Percentiles rank a stretch among this genome's conserved stretches.
Conservation (phyloP, 1,140 invertebrate genomes). For the Pseudomyrmex gracilis region DNA sequence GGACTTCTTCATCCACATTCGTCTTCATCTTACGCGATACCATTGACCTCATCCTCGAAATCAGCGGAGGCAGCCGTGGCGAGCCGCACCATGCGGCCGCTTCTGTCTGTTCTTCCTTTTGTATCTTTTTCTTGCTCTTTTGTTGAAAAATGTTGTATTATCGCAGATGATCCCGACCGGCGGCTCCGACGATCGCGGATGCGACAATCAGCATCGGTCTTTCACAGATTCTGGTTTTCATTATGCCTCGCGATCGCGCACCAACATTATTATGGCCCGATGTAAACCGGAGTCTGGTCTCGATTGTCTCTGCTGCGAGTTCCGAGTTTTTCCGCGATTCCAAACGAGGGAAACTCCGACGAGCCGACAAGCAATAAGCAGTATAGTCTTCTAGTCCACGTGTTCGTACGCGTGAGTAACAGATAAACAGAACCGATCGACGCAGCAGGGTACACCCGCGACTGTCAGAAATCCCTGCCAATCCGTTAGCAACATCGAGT, state of each 20-base stretch:
- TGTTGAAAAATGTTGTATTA: conserved; percentile 41
- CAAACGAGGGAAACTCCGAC: neutral
- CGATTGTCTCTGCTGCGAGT: conserved; percentile 5
- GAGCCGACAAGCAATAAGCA: neutral
- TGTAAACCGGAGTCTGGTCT: conserved; percentile 5
- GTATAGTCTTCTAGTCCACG: conserved; percentile 35
- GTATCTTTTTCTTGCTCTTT: neutral
- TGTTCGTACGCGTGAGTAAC: conserved; percentile 13
- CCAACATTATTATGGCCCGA: conserved; percentile 57
- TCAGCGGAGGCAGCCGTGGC: conserved; percentile 43
- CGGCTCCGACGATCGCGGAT: conserved; percentile 58
- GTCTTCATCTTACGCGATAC: conserved; percentile 66
- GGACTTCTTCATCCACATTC: conserved; percentile 66
- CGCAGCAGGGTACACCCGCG: conserved; percentile 27
- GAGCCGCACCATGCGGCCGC: conserved; percentile 39
- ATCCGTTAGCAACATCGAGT: conserved; percentile 39
- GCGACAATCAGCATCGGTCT: conserved; percentile 53
- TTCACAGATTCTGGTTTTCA: conserved; percentile 35
- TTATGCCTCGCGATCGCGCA: conserved; percentile 30
- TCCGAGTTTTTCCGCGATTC: neutral
- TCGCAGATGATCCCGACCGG: conserved; percentile 60
- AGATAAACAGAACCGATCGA: neutral
- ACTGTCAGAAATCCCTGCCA: neutral
- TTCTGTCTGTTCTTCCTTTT: conserved; percentile 4
- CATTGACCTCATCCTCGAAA: conserved; percentile 69